Evolutionary conservation across 2,113 vertebrate species (phyloP).

Genomic region (Platycercus adscitus): DNA sequence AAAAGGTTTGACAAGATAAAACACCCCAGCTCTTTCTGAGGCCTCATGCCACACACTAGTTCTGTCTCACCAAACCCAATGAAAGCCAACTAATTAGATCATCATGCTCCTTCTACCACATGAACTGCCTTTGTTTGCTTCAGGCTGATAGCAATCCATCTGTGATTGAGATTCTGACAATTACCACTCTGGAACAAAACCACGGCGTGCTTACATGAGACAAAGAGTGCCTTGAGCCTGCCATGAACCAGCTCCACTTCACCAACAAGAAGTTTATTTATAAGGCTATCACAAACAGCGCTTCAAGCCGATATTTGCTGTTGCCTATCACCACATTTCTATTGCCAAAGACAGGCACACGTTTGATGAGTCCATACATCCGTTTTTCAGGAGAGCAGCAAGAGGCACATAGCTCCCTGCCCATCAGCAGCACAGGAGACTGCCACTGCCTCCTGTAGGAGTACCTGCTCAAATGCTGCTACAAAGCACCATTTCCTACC

Average conservation of each 20-base stretch:
- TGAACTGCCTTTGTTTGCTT: constrained; percentile 14
- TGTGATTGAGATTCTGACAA: constrained; percentile 15
- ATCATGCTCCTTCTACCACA: constrained; percentile 7
- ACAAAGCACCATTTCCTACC: accelerated
- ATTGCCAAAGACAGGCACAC: neutral
- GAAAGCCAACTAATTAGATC: constrained; percentile 36
- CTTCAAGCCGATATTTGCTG: neutral
- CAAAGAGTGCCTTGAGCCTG: neutral
- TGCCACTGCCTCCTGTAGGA: accelerated
- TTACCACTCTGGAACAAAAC: constrained; percentile 9
- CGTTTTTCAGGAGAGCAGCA: neutral
- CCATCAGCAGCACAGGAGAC: neutral
- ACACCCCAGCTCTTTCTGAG: neutral
- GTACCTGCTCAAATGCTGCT: neutral
- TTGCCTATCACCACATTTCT: neutral
- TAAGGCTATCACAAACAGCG: accelerated
- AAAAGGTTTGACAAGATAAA: neutral
- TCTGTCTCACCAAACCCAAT: neutral
- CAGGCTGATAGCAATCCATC: constrained; percentile 19
- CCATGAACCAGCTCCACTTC: neutral
- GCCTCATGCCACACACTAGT: neutral
- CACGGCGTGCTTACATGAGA: neutral
- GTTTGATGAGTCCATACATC: neutral
- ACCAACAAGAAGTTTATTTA: neutral
- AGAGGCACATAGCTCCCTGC: neutral